These are phyloP conservation scores for Pangasius larnaudii DNA, from an alignment of 2,797 vertebrate genomes.

Conservation along the genomic window DNA sequence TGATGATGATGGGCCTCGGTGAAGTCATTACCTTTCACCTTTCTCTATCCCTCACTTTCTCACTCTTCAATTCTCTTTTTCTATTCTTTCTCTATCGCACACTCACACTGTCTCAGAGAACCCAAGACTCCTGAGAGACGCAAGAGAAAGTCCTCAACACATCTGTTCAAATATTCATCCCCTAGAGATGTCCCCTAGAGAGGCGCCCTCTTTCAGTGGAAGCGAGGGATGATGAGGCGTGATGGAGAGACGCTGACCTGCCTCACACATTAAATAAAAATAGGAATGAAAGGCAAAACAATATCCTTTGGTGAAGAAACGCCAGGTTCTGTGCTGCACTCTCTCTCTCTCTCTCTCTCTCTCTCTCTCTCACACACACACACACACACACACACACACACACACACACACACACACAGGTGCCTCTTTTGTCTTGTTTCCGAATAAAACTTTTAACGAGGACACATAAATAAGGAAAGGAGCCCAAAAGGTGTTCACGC, in stretches of 20 bases:
- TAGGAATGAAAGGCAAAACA: neutral
- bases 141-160: neutral
- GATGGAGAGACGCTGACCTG: constrained; percentile 19
- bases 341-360: neutral
- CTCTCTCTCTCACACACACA: neutral
- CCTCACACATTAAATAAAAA: constrained; percentile 16
- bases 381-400: constrained; percentile 13
- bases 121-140: neutral
- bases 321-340: neutral
- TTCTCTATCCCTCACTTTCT: constrained; percentile 7
- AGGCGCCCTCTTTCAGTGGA: neutral
- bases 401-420: neutral
- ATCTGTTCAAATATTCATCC: constrained; percentile 27
- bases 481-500: neutral
- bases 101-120: neutral
- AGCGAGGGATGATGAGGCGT: constrained; percentile 17
- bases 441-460: neutral
- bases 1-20: constrained; percentile 48
- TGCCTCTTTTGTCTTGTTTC: neutral
- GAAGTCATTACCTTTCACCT: constrained; percentile 49
- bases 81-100: neutral
- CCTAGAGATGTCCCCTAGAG: constrained; percentile 14
- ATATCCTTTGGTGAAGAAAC: neutral
- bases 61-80: neutral
- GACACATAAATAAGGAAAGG: constrained; percentile 1